phyloP scores from a whole-genome alignment of 92 coral and sea anemone species.

The Nematostella vectensis region DNA sequence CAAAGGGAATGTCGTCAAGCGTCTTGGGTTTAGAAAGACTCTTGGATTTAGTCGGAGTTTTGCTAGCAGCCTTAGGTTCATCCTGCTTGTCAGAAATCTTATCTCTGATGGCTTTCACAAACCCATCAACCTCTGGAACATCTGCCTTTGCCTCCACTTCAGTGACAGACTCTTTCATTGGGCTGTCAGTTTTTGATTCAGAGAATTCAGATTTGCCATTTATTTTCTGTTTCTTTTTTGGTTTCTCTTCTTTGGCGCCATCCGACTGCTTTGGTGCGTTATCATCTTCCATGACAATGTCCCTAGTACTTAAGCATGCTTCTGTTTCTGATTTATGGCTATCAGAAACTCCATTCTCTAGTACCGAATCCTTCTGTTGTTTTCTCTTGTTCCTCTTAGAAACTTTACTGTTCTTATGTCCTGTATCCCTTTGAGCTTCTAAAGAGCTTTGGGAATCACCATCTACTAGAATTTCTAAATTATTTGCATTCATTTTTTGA shows the following conservation, averaged over 20 bases:
- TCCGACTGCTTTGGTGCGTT: too few relatives aligned
- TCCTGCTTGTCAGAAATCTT: constrained; percentile 1
- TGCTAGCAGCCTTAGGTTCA: background rate
- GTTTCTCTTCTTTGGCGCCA: constrained; percentile 1
- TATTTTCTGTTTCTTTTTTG: background rate
- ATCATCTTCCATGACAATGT: too few relatives aligned
- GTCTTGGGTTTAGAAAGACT: constrained; percentile 11
- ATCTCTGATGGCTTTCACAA: constrained; percentile 15
- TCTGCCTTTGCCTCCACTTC: background rate
- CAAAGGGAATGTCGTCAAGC: constrained; percentile 26
- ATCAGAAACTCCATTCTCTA: background rate
- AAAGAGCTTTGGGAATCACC: too few relatives aligned
- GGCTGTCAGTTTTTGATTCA: background rate
- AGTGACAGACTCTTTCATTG: background rate
- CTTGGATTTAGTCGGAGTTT: constrained; percentile 7
- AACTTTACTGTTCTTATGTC: background rate
- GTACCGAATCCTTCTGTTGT: background rate
- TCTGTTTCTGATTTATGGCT: constrained; percentile 7
- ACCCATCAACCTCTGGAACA: constrained; percentile 4
- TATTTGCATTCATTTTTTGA: too few relatives aligned
- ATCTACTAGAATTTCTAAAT: too few relatives aligned
- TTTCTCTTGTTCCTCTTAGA: constrained; percentile 2
- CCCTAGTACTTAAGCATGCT: background rate
- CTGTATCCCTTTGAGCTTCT: too few relatives aligned
- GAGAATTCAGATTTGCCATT: background rate